Evolutionary conservation across 2,888 invertebrate species (phyloP).

Genomic region (Tupiocoris notatus): DNA sequence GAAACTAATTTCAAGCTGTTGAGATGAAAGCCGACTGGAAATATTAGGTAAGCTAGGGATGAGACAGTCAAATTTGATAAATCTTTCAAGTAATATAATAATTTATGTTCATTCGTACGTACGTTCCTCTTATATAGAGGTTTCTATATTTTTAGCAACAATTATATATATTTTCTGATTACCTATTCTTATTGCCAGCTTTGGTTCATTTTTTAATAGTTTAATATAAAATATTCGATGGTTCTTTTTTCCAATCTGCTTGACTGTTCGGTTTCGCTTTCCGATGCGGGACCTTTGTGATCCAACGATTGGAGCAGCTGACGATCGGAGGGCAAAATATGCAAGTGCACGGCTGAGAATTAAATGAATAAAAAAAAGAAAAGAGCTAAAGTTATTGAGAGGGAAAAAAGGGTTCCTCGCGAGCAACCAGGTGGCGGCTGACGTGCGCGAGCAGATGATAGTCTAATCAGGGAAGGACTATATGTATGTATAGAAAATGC

Average conservation of each 20-base stretch:
- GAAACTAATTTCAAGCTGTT: too few species aligned
- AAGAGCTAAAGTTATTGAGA: neutral
- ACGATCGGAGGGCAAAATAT: neutral
- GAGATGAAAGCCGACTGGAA: too few species aligned
- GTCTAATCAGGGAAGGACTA: conserved; percentile 38
- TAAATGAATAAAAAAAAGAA: neutral
- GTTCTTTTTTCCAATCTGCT: neutral
- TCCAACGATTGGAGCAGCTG: neutral
- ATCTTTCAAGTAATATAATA: too few species aligned
- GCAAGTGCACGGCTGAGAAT: neutral
- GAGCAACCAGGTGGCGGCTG: conserved; percentile 19
- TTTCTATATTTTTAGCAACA: too few species aligned
- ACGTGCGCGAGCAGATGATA: conserved; percentile 40
- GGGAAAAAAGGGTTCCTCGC: neutral
- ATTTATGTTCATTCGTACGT: too few species aligned
- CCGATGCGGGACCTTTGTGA: neutral
- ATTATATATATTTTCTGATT: too few species aligned
- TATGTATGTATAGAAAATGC: conserved; percentile 38
- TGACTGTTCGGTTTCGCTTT: neutral
- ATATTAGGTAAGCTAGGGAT: too few species aligned
- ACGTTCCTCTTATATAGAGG: too few species aligned
- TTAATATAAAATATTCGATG: neutral
- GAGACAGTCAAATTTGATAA: too few species aligned
- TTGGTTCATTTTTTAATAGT: neutral
- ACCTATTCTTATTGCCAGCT: too few species aligned